Percentiles rank a stretch among this genome's conserved stretches.
Evolutionary conservation across 37 sponge, comb jelly and placozoan genomes (phyloP).

Genomic region (Hexactinellida sp.): DNA sequence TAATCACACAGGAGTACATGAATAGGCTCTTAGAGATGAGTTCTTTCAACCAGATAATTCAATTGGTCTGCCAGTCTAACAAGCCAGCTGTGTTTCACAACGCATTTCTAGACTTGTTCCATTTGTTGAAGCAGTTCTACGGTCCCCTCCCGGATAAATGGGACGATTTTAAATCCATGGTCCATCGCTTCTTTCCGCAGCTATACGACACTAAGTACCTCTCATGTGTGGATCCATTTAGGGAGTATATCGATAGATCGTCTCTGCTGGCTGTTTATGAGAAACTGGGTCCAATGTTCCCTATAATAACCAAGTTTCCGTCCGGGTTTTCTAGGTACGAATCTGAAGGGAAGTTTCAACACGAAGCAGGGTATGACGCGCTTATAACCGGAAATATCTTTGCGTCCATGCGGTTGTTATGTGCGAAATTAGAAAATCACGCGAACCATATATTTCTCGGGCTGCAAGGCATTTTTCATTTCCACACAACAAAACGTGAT

Average conservation of each 20-base stretch:
- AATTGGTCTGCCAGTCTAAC: background rate
- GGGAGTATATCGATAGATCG: background rate
- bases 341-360: background rate
- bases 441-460: background rate
- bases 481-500: background rate
- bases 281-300: background rate
- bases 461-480: background rate
- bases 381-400: background rate
- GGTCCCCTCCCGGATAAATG: background rate
- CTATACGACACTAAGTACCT: background rate
- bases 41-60: background rate
- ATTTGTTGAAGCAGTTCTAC: background rate
- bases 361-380: background rate
- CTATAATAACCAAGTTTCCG: background rate
- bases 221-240: background rate
- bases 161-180: background rate
- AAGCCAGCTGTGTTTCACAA: background rate
- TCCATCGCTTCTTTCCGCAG: background rate
- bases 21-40: background rate
- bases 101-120: conserved; percentile 3
- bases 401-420: background rate
- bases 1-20: background rate
- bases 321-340: background rate
- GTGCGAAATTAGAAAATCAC: background rate
- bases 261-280: background rate